These are phyloP conservation scores for Hymenopus coronatus DNA, from an alignment of 2,888 invertebrate species.

Conservation along the genomic window DNA sequence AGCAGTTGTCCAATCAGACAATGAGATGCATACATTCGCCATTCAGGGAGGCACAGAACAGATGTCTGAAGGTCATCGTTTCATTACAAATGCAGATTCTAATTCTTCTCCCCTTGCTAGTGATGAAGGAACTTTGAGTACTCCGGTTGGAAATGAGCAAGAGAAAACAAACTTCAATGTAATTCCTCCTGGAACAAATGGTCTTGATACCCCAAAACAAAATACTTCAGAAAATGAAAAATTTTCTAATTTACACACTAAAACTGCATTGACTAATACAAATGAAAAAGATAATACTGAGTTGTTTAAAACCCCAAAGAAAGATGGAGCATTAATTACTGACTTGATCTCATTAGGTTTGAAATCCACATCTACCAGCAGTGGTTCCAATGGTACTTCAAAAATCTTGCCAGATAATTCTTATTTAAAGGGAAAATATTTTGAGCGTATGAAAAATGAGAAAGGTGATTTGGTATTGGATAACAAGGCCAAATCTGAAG, in stretches of 20 bases:
- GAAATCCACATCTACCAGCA: not conserved
- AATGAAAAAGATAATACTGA: not conserved
- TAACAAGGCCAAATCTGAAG: not conserved
- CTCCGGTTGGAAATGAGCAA: not conserved
- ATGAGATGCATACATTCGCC: slow-evolving; percentile 24
- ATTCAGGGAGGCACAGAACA: slow-evolving; percentile 47
- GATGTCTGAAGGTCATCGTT: slow-evolving; percentile 40
- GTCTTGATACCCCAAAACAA: not conserved
- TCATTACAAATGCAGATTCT: slow-evolving; percentile 20
- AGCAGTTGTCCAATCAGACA: not conserved
- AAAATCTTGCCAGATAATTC: not conserved
- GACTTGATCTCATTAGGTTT: not conserved
- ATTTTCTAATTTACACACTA: not conserved
- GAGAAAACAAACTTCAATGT: not conserved
- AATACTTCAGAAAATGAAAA: not conserved
- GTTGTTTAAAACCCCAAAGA: not conserved
- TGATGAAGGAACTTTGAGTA: not conserved
- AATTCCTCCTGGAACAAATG: not conserved
- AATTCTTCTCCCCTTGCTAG: not conserved
- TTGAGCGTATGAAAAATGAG: not conserved
- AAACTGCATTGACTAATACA: not conserved
- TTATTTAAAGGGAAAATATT: not conserved
- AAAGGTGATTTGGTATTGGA: not conserved
- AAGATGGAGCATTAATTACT: not conserved
- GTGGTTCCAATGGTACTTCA: not conserved